A percentile compares a stretch with the other conserved stretches of the same genome.
Conservation (phyloP, 2,797 vertebrate species). For the Vultur gryphus region DNA sequence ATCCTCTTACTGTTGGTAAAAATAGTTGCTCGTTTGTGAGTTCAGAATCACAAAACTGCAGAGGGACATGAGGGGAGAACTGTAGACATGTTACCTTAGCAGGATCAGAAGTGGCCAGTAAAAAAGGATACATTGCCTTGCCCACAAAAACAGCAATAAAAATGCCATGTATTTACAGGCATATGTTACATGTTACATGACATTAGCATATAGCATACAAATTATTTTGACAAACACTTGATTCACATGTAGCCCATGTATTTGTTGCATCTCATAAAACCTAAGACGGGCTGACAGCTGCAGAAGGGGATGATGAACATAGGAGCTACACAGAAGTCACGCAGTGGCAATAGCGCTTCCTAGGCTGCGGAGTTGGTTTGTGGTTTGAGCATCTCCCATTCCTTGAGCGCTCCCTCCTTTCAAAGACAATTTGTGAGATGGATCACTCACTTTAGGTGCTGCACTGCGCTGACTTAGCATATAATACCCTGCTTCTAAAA, state of each 20-base stretch:
- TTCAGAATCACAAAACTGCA: not conserved
- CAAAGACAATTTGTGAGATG: not conserved
- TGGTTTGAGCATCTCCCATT: not conserved
- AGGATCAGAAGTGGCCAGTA: not conserved
- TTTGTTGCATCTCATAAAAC: not conserved
- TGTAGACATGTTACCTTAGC: not conserved
- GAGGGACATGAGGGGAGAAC: not conserved
- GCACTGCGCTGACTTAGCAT: not conserved
- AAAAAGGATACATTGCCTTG: not conserved
- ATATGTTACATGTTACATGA: not conserved
- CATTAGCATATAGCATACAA: not conserved
- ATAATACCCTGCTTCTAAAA: not conserved
- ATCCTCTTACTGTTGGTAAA: not conserved
- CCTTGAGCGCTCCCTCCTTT: not conserved
- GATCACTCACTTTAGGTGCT: not conserved
- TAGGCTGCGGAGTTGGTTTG: not conserved
- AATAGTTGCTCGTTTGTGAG: not conserved
- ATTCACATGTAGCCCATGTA: not conserved
- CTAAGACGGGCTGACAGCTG: not conserved
- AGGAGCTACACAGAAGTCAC: not conserved
- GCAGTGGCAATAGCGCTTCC: not conserved
- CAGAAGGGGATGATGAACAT: not conserved
- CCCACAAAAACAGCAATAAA: not conserved
- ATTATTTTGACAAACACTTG: not conserved
- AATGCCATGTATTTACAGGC: not conserved